These are phyloP conservation scores for Denticeps clupeoides DNA, from an alignment of 2,797 vertebrate species.

Conservation along the genomic window DNA sequence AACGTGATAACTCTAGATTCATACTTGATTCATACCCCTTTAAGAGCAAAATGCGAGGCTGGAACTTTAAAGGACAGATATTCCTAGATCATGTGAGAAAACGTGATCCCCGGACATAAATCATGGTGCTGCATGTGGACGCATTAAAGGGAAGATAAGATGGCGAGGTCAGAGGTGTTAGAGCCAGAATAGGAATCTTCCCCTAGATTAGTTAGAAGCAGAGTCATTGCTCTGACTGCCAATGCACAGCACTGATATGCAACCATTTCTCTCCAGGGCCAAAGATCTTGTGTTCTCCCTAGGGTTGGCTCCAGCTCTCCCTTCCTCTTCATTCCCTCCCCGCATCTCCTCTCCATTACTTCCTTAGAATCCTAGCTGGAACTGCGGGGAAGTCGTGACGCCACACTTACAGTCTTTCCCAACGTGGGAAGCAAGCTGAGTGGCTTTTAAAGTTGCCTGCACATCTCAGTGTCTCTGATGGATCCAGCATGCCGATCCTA, in stretches of 20 bases:
- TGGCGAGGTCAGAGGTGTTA: no score
- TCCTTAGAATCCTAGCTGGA: neutral
- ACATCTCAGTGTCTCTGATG: constrained; percentile 45
- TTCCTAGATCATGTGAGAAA: constrained; percentile 34
- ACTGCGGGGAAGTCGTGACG: neutral
- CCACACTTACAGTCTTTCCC: constrained; percentile 15
- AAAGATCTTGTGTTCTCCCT: constrained; percentile 21
- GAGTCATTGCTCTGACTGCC: constrained; percentile 24
- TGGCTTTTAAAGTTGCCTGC: constrained; percentile 30
- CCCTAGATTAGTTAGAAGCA: constrained; percentile 17
- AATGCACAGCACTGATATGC: constrained; percentile 18
- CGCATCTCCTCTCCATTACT: neutral
- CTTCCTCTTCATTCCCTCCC: no score
- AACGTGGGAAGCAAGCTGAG: constrained; percentile 41
- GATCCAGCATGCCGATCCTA: constrained; percentile 55
- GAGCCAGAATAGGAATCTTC: no score
- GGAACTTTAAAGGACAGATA: constrained; percentile 33
- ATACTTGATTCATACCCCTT: constrained; percentile 20
- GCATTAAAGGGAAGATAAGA: no score
- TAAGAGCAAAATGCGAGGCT: constrained; percentile 10
- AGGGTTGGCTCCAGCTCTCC: constrained; percentile 24
- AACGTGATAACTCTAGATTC: constrained; percentile 29
- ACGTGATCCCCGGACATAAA: constrained; percentile 18
- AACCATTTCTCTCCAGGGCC: constrained; percentile 14
- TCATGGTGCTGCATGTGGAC: no score